phyloP scores from a whole-genome alignment of 1,140 invertebrate genomes.

The Thaumetopoea pityocampa region DNA sequence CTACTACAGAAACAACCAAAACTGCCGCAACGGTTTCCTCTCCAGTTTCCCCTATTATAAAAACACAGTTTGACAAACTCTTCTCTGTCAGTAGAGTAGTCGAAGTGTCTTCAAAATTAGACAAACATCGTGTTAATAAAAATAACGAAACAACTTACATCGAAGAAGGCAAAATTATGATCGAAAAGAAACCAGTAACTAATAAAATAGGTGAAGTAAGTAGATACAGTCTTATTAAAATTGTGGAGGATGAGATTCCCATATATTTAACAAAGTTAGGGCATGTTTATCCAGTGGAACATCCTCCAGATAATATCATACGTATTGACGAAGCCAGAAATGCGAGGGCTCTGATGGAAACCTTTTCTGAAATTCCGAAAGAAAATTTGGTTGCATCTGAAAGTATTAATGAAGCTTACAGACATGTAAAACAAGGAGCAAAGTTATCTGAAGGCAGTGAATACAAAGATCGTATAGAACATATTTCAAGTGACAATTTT shows the following conservation, averaged over 20 bases:
- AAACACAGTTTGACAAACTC: slow-evolving; percentile 76
- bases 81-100: slow-evolving; percentile 81
- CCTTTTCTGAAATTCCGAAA: slow-evolving; percentile 57
- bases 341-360: slow-evolving; percentile 55
- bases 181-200: slow-evolving; percentile 76
- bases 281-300: slow-evolving; percentile 71
- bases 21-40: slow-evolving; percentile 32
- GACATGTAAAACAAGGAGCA: slow-evolving; percentile 52
- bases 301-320: slow-evolving; percentile 69
- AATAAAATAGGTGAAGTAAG: slow-evolving; percentile 82
- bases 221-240: slow-evolving; percentile 79
- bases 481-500: slow-evolving; percentile 49
- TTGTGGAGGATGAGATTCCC: slow-evolving; percentile 77
- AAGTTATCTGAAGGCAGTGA: slow-evolving; percentile 24
- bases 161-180: slow-evolving; percentile 68
- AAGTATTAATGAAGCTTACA: slow-evolving; percentile 71
- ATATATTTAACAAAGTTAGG: slow-evolving; percentile 72
- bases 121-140: slow-evolving; percentile 75
- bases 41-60: slow-evolving; percentile 51
- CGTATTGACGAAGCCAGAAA: slow-evolving; percentile 73
- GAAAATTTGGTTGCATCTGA: slow-evolving; percentile 72
- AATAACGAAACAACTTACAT: slow-evolving; percentile 76
- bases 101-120: slow-evolving; percentile 79
- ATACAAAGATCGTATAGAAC: slow-evolving; percentile 34
- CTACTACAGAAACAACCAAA: slow-evolving; percentile 28